Evolutionary conservation across 2,797 vertebrate genomes (phyloP), one percentile per base, ranked within the genome.

Genomic region (Arrhamphus sclerolepis): DNA sequence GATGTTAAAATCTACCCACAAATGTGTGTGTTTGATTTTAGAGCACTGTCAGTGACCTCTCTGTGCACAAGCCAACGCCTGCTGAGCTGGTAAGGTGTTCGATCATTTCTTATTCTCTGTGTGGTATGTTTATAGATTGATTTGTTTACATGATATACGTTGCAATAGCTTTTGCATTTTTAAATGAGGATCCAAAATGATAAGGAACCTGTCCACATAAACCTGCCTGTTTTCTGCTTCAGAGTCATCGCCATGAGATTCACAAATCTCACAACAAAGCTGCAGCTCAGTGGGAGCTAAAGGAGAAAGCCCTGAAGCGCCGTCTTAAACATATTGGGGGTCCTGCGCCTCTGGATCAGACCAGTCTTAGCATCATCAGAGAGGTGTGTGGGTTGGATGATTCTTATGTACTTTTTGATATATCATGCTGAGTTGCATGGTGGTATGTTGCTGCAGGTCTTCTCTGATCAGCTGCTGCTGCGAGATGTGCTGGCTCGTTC

Each of bases 211-310:
- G 20, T 22, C 4, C 11, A 22, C 20, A 26, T 26, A 26, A 3
- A 26, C 6, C 10, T 66, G 4, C 31, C 44, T 59, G 20, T 42
- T 62, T 7, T 49, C n/a, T 62, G 22, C 1, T 78, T 59, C 1
- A 98, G 96, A 87, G 44, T 43, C 91, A 90, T 68, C 94, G 96
- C 1, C 96, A 92, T 86, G 96, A 98, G 84, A 92, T 94, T 29
- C 94, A 96, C 77, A 94, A 93, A 78, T 98, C 97, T 7, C 95
- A 92, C 81, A 98, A 98, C 70, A 94, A 89, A 81, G 91, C 81
- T 1, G 80, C 92, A 22, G 97, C 89, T 0, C 95, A 94, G 68
- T 92, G 94, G 92, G 96, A 98, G 62, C 85, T 98, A 42, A 95
- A 92, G 43, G 95, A 97, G 72, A 95, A 91, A 75, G 87, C 89